Evolutionary conservation across 1,140 invertebrate genomes (phyloP).

Genomic region (Bombus impatiens): DNA sequence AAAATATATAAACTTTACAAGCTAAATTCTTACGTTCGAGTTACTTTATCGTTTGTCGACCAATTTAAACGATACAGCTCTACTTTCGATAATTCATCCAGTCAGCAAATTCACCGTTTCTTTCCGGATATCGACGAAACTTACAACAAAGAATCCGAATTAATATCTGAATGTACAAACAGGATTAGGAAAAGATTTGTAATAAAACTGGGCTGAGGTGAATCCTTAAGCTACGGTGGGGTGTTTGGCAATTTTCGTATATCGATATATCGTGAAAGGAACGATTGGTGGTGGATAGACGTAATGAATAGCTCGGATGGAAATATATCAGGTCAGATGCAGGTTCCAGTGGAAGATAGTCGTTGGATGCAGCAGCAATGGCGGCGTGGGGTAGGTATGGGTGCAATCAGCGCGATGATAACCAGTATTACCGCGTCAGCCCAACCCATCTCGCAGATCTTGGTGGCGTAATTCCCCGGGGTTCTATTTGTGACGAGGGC

Average conservation of each 20-base stretch:
- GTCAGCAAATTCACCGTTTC: not conserved
- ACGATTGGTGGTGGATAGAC: slow-evolving; percentile 54
- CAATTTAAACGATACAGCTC: not conserved
- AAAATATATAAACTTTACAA: not conserved
- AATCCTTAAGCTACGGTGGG: slow-evolving; percentile 34
- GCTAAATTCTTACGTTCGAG: not conserved
- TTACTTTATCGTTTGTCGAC: not conserved
- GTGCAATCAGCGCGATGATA: slow-evolving; percentile 70
- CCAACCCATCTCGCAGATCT: slow-evolving; percentile 60
- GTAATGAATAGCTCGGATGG: slow-evolving; percentile 61
- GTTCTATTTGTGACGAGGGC: slow-evolving; percentile 64
- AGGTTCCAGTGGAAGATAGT: slow-evolving; percentile 60
- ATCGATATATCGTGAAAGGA: slow-evolving; percentile 59
- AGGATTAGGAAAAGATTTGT: not conserved
- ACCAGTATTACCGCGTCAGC: slow-evolving; percentile 70
- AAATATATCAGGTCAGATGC: slow-evolving; percentile 56
- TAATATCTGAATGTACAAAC: not conserved
- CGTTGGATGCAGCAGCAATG: slow-evolving; percentile 46
- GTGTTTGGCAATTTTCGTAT: slow-evolving; percentile 56
- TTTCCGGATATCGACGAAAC: no score
- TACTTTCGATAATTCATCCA: not conserved
- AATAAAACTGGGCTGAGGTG: slow-evolving; percentile 1
- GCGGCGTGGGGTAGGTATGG: slow-evolving; percentile 42
- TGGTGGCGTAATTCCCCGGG: slow-evolving; percentile 60
- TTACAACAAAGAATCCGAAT: not conserved